Conservation (phyloP, 2,888 invertebrate species). For the Pyralis farinalis region DNA sequence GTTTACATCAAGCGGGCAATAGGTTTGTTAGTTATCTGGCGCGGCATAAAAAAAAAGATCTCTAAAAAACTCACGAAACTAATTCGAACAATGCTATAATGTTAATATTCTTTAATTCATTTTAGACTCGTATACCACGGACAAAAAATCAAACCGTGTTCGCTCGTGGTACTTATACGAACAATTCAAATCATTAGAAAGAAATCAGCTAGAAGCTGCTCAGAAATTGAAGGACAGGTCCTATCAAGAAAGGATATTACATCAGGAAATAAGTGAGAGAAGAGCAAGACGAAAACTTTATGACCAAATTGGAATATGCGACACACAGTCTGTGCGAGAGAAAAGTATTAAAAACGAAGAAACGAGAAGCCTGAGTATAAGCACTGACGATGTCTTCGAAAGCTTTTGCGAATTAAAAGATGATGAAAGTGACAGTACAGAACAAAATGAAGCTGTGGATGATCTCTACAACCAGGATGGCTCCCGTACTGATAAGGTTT, state of each 20-base stretch:
- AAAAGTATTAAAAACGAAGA: slow-evolving; percentile 30
- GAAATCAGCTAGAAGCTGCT: slow-evolving; percentile 55
- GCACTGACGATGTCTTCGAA: slow-evolving; percentile 51
- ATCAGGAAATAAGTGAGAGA: slow-evolving; percentile 55
- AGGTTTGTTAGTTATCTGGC: too few species aligned
- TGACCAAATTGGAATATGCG: slow-evolving; percentile 24
- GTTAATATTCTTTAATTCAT: too few species aligned
- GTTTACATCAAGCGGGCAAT: too few species aligned
- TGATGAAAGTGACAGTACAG: slow-evolving; percentile 25
- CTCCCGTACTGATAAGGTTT: slow-evolving; percentile 25
- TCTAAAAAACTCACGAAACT: too few species aligned
- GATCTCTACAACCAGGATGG: slow-evolving; percentile 30
- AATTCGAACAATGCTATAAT: too few species aligned
- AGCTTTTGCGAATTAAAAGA: slow-evolving; percentile 47
- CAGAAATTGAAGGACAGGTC: slow-evolving; percentile 50
- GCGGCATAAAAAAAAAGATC: too few species aligned
- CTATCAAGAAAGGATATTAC: slow-evolving; percentile 53
- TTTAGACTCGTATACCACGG: slow-evolving; percentile 48
- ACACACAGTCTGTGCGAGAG: slow-evolving; percentile 20
- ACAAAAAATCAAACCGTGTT: slow-evolving; percentile 55
- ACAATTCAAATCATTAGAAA: slow-evolving; percentile 64
- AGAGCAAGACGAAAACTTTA: slow-evolving; percentile 49
- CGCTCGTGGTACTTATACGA: slow-evolving; percentile 72
- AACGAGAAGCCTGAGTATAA: slow-evolving; percentile 30
- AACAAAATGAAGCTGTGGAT: slow-evolving; percentile 20